These are phyloP conservation scores for Cryptomyrus ogoouensis DNA, from an alignment of 2,113 vertebrate species.

Conservation along the genomic window DNA sequence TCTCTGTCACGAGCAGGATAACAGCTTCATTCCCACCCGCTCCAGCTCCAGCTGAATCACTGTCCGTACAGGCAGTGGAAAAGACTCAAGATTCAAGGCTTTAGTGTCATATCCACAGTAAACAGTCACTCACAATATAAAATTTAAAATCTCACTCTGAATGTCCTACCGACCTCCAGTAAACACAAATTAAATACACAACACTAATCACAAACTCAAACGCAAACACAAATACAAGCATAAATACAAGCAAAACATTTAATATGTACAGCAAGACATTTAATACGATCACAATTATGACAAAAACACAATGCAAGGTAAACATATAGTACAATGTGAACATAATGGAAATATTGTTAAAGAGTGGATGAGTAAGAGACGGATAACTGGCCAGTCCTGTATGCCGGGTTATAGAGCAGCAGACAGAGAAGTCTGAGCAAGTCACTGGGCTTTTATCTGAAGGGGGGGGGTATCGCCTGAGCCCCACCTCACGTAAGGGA, in stretches of 20 bases:
- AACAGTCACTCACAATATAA: background rate
- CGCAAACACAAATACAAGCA: background rate
- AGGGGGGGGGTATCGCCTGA: background rate
- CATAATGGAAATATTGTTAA: background rate
- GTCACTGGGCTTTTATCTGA: conserved; percentile 33
- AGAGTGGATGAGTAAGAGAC: background rate
- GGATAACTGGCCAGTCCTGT: background rate
- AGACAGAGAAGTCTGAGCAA: background rate
- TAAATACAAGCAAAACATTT: background rate
- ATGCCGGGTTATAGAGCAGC: background rate
- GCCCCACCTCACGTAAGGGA: background rate
- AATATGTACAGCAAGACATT: background rate
- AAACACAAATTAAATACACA: background rate
- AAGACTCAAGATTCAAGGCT: background rate
- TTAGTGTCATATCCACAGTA: background rate
- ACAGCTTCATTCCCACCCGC: conserved; percentile 55
- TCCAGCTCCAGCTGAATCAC: conserved; percentile 8
- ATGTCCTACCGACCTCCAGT: background rate
- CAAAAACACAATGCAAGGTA: background rate
- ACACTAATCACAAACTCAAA: background rate
- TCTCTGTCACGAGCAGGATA: background rate
- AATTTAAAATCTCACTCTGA: background rate
- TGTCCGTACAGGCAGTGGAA: background rate
- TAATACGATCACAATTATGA: background rate
- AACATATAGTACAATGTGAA: background rate